phyloP scores from a whole-genome alignment of 37 sponge, comb jelly and placozoan species.

The Crambe crambe region DNA sequence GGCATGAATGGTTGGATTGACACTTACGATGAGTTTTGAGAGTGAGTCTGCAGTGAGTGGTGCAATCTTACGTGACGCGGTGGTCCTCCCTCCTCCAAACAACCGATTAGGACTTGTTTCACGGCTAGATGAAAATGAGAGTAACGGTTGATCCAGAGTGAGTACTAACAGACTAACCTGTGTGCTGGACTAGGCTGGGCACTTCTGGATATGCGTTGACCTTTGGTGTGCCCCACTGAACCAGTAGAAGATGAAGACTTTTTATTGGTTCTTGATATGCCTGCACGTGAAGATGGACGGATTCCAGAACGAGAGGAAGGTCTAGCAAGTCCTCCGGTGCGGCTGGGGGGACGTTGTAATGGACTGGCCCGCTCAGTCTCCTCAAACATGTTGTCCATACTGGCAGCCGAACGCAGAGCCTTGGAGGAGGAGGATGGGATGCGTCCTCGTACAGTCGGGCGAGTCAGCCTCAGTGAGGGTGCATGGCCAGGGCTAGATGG shows the following conservation, averaged over 20 bases:
- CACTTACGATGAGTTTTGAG: conserved; percentile 41
- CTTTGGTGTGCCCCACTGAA: neutral
- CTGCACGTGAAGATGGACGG: conserved; percentile 26
- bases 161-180: conserved; percentile 36
- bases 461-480: neutral
- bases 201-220: conserved; percentile 15
- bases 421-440: neutral
- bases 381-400: conserved; percentile 13
- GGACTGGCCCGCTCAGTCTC: neutral
- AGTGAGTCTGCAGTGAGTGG: conserved; percentile 55
- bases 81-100: neutral
- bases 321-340: neutral
- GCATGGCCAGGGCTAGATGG: neutral
- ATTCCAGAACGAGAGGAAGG: conserved; percentile 15
- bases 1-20: neutral
- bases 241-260: neutral
- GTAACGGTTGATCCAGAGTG: neutral
- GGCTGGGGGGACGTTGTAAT: conserved; percentile 5
- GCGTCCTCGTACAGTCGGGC: conserved; percentile 7
- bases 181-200: conserved; percentile 49
- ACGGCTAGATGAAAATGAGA: conserved; percentile 11
- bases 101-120: conserved; percentile 27
- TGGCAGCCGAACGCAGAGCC: neutral
- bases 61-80: neutral
- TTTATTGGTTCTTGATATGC: neutral